These are phyloP conservation scores for Callipepla californica DNA, from an alignment of 2,113 vertebrate species.

Conservation along the genomic window DNA sequence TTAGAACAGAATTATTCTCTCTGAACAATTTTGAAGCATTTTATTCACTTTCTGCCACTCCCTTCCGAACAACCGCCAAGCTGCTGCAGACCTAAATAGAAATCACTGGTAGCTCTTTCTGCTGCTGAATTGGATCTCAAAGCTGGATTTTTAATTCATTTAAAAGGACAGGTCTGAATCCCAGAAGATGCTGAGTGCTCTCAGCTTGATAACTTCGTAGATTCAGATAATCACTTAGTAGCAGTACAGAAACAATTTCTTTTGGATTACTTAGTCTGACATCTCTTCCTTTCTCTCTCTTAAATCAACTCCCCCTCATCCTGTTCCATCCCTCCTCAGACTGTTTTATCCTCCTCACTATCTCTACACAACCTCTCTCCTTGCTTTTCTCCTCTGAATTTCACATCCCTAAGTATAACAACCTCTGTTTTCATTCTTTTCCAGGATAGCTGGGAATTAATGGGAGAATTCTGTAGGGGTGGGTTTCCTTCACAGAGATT, in stretches of 20 bases:
- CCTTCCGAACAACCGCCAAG: neutral
- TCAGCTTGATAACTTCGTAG: slow-evolving; percentile 3
- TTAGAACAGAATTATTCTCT: neutral
- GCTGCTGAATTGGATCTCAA: neutral
- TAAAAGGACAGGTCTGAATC: neutral
- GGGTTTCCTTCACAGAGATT: neutral
- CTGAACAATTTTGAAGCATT: neutral
- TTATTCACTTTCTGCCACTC: neutral
- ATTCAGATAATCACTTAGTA: slow-evolving; percentile 19
- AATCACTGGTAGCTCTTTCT: neutral
- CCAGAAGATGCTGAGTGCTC: neutral
- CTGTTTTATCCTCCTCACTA: neutral
- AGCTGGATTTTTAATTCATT: neutral
- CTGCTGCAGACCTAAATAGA: neutral
- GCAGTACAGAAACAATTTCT: neutral
- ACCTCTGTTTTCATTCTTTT: neutral
- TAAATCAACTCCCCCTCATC: neutral
- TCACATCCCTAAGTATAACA: neutral
- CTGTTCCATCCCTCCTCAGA: neutral
- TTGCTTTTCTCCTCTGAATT: neutral
- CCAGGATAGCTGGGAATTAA: neutral
- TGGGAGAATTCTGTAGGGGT: neutral
- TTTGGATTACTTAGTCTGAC: neutral
- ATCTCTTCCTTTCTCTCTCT: neutral
- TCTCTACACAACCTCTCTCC: neutral